Base-by-base conservation (phyloP, 2,113 vertebrate genomes). In the Ailurus styani region DNA sequence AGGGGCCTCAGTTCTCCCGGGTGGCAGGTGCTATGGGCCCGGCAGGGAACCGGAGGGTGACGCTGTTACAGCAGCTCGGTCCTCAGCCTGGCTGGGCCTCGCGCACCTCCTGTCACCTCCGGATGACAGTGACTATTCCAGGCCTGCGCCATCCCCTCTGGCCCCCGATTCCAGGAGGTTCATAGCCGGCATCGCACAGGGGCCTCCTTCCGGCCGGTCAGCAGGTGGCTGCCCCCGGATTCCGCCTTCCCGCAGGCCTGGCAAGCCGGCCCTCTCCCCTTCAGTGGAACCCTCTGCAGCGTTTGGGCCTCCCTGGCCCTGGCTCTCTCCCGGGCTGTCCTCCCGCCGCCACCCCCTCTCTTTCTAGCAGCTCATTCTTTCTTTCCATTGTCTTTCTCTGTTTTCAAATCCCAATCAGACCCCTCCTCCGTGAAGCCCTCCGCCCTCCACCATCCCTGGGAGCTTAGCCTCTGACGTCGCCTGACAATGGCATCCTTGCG, bases 101-200 rank as follows among this genome's bases (percentile, higher is more conserved):
- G 40, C 7, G 54, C 8, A 1, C 0, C 29, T 18, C 21, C 0
- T 6, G 29, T n/a, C 52, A 2, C 13, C 62, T 91, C 62, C 62
- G 8, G 9, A 25, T 6, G 57, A 54, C 73, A 31, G 1, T 23
- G 14, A n/a, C 70, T 25, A 0, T 20, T 31, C 79, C 7, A 7
- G 47, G 54, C 15, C 21, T 23, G 52, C 37, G 0, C 40, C 7
- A 9, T 20, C 2, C 54, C 50, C 12, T 18, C 40, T 18, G 45
- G 20, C 42, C 12, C 70, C 4, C 15, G 31, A 34, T 20, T 23
- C 62, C 23, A 31, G 62, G 72, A 57, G 37, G 13, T 9, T 20
- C 40, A 4, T 2, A 34, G 60, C 75, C 17, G 18, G 37, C 1
- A 0, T 83, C 2, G 0, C 47, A 15, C 18, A 13, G 0, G 7